Conservation (phyloP, 2,888 invertebrate genomes). For the Lycocerus yunnanus region DNA sequence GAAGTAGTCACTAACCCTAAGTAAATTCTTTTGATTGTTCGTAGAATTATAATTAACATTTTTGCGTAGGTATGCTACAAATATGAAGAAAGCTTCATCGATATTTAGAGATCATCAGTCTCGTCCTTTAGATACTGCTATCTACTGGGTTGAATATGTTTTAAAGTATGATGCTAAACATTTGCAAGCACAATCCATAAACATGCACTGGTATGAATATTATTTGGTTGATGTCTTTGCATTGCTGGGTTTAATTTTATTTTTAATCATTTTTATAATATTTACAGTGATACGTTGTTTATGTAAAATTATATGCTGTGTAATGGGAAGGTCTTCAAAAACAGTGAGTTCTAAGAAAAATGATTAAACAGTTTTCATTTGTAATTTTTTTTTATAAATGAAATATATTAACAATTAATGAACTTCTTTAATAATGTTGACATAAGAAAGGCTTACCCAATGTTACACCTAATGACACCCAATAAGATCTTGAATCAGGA, state of each 20-base stretch:
- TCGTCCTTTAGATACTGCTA: slow-evolving; percentile 43
- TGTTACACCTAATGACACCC: too few relatives aligned
- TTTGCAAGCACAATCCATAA: slow-evolving; percentile 49
- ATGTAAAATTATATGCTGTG: background rate
- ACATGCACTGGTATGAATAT: slow-evolving; percentile 39
- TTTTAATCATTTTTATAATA: background rate
- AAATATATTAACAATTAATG: too few relatives aligned
- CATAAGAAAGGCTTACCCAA: too few relatives aligned
- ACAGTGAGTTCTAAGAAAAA: background rate
- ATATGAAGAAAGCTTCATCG: slow-evolving; percentile 6
- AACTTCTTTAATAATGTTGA: too few relatives aligned
- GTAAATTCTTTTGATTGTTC: background rate
- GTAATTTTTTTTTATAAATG: too few relatives aligned
- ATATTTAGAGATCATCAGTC: slow-evolving; percentile 33
- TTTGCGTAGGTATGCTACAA: slow-evolving; percentile 20
- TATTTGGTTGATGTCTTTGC: slow-evolving; percentile 15
- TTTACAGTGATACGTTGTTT: background rate
- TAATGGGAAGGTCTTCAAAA: background rate
- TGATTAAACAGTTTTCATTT: too few relatives aligned
- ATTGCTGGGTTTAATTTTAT: background rate
- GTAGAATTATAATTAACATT: background rate
- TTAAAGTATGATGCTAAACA: slow-evolving; percentile 49
- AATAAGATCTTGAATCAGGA: too few relatives aligned
- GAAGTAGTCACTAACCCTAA: slow-evolving; percentile 48
- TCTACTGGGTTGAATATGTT: slow-evolving; percentile 51